Evolutionary conservation across 1,140 invertebrate genomes (phyloP), one percentile per base, ranked within the genome.

Genomic region (Rhyzopertha dominica): DNA sequence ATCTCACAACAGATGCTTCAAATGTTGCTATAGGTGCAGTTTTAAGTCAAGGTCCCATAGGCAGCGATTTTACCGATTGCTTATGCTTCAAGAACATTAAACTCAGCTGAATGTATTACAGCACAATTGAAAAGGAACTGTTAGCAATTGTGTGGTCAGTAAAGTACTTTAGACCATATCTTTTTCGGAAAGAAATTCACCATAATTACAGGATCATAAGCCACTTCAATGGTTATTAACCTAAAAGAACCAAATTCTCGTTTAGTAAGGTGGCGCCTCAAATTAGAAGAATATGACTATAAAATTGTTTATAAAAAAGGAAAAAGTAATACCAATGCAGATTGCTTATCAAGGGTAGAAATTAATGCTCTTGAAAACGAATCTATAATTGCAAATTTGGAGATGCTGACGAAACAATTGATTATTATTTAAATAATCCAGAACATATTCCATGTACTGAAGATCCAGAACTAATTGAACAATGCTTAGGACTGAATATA

Each of bases 1-100:
- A 56, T 5, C 43, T 69, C 14, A 58, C 55, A 17, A 58, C 49
- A 1, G 65, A 66, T 38, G 61, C 58, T 10, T 49, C 41, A 10
- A 52, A 53, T 37, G 31, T 38, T 52, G 49, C 7, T 41, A 61
- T 26, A 55, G 56, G 4, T 8, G 54, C 51, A 8, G 43, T 58
- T 16, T 32, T 63, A 26, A 43, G 40, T 16, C 58, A 63, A 52
- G 53, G 49, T 14, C 9, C 10, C 22, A 42, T 56, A 25, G 57
- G 57, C 4, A 20, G 47, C 23, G 62, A 54, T 66, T 38, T 50
- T 32, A n/a, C 28, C 22, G 12, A 24, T 39, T 23, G 17, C 20
- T 12, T 39, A 39, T 13, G 18, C 18, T 10, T 24, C 9, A 22
- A 9, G 28, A 24, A 43, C 41, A 16, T 18, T 43, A 3, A 43